phyloP scores from a whole-genome alignment of 2,888 invertebrate genomes.

The Pomacea canaliculata region DNA sequence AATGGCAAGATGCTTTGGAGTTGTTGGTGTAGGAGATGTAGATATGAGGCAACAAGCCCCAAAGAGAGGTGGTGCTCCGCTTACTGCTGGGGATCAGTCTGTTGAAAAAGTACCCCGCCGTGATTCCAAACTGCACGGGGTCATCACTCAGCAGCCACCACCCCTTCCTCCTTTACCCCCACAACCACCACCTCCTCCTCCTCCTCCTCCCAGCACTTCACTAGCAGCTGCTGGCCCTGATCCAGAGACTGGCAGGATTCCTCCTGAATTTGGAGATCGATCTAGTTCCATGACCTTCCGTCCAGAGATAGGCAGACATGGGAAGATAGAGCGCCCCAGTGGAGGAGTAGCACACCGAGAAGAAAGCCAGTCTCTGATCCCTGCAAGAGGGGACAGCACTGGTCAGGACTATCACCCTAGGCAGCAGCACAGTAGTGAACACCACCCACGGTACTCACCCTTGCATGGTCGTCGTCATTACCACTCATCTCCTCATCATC shows the following conservation, averaged over 20 bases:
- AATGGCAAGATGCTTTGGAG: slow-evolving; percentile 8
- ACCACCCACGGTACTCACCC: background rate
- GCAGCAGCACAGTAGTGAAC: slow-evolving; percentile 11
- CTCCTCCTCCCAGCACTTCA: background rate
- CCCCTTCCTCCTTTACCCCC: slow-evolving; percentile 26
- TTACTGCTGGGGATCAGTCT: background rate
- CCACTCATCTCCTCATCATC: slow-evolving; percentile 1
- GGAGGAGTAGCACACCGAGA: background rate
- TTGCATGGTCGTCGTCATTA: background rate
- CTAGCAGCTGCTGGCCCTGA: background rate
- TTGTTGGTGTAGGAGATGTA: slow-evolving; percentile 19
- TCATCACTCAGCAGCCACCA: slow-evolving; percentile 10
- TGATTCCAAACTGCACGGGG: slow-evolving; percentile 3
- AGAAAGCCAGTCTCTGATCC: background rate
- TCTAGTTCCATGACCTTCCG: background rate
- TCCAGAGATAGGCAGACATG: slow-evolving; percentile 1
- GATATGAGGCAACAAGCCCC: slow-evolving; percentile 17
- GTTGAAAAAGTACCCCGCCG: slow-evolving; percentile 6
- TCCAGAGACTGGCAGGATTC: background rate
- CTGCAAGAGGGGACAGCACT: background rate
- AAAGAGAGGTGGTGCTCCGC: slow-evolving; percentile 1
- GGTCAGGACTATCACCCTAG: slow-evolving; percentile 11
- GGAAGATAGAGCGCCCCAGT: background rate
- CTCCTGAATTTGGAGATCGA: slow-evolving; percentile 1
- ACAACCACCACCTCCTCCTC: slow-evolving; percentile 8